A percentile compares a stretch with the other conserved stretches of the same genome.
phyloP scores from a whole-genome alignment of 2,888 invertebrate genomes.

The Sinohyriopsis cumingii region DNA sequence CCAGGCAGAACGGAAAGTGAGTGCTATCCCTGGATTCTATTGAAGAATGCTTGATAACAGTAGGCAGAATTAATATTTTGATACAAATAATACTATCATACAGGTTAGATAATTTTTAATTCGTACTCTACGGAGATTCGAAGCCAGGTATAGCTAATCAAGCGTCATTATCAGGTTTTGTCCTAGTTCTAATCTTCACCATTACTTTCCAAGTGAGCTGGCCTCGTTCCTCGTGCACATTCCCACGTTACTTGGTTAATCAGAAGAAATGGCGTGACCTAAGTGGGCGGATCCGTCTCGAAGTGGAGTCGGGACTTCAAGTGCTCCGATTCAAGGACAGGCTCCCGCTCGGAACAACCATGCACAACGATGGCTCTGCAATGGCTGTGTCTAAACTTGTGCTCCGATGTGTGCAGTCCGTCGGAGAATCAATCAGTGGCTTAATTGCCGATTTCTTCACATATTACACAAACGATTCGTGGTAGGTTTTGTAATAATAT shows the following conservation, averaged over 20 bases:
- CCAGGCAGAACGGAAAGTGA: no score
- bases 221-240: slow-evolving; percentile 45
- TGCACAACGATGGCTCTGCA: slow-evolving; percentile 8
- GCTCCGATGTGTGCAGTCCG: slow-evolving; percentile 47
- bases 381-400: slow-evolving; percentile 45
- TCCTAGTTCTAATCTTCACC: no score
- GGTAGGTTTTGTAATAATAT: slow-evolving; percentile 32
- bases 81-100: no score
- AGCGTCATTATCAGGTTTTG: not conserved
- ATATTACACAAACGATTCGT: slow-evolving; percentile 51
- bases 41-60: no score
- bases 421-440: slow-evolving; percentile 20
- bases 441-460: slow-evolving; percentile 41
- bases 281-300: slow-evolving; percentile 49
- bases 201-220: slow-evolving; percentile 9
- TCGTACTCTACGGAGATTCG: no score
- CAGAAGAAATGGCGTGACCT: slow-evolving; percentile 63
- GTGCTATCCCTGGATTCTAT: no score
- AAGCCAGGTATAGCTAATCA: not conserved
- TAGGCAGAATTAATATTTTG: no score
- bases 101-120: no score
- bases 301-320: slow-evolving; percentile 51
- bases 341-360: slow-evolving; percentile 12
- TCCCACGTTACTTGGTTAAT: slow-evolving; percentile 54
- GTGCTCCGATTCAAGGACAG: slow-evolving; percentile 49